Base-by-base conservation (phyloP, 2,797 vertebrate species). In the Rhyacichthys aspro region DNA sequence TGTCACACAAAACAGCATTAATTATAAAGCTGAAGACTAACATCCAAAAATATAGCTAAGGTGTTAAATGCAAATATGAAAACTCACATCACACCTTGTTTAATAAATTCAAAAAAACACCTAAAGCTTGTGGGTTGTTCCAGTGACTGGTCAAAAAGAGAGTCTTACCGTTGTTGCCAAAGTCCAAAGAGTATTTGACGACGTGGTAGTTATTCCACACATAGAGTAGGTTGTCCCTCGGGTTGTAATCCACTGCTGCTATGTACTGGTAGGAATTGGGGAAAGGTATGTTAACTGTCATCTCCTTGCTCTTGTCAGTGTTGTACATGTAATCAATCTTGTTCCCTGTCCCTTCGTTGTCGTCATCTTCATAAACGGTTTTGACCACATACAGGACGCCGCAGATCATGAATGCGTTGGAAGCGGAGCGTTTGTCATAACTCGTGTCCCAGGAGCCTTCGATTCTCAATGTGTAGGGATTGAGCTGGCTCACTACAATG, bases 171-270 rank as follows among this genome's bases (percentile, higher is more conserved):
- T 95, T 96, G 85, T 98, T 95, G 70, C 98, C 96, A 48, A 99
- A 99, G 85, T 99, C 96, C 91, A 99, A 89, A 1, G 96, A 96
- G 81, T 99, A 99, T 70, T 97, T 98, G 82, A 99, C 96, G 2
- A 99, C 97, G 0, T 99, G 98, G 76, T 97, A 98, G 88, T 99
- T 99, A 92, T 99, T 99, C 98, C 98, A 99, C 11, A 99, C 96
- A 0, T 99, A 98, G 11, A 99, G 94, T 46, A 98, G 93, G 86
- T 98, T 98, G 93, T 99, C 98, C 72, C 97, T 89, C 9, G 98
- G 98, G 84, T 99, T 99, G 91, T 99, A 99, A 96, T 98, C 97
- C 95, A 99, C 97, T 62, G 97, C 97, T 38, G 98, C 96, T 44
- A 99, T 97, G 86, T 99, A 99, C 85, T 99, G 98, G 88, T 99